These are phyloP conservation scores for Drosophila mojavensis DNA, from an alignment of 1,140 invertebrate genomes.

Conservation along the genomic window DNA sequence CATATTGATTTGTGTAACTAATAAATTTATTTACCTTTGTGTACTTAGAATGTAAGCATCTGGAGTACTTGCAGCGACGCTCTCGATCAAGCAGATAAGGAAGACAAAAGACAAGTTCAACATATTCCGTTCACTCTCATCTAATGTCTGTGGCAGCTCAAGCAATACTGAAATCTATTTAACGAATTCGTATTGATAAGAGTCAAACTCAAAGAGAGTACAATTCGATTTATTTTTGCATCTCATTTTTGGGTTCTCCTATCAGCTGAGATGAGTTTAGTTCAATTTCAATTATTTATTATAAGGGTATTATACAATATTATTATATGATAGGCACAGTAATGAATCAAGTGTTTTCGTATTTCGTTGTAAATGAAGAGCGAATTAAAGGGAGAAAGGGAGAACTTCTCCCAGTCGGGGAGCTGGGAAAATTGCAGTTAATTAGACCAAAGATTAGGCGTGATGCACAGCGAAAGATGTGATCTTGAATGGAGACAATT, in stretches of 20 bases:
- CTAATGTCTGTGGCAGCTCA: slow-evolving; percentile 12
- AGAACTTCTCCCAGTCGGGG: neutral
- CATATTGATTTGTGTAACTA: no score
- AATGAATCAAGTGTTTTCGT: no score
- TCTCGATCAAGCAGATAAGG: slow-evolving; percentile 12
- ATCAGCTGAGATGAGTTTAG: neutral
- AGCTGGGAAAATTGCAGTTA: slow-evolving; percentile 44
- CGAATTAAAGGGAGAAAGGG: slow-evolving; percentile 12
- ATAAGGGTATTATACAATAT: no score
- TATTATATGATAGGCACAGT: no score
- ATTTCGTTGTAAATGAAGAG: no score
- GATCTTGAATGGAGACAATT: slow-evolving; percentile 59
- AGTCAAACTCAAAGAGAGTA: neutral
- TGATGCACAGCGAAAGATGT: slow-evolving; percentile 44
- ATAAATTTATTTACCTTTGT: slow-evolving; percentile 9
- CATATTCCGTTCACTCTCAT: slow-evolving; percentile 7
- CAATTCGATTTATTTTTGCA: slow-evolving; percentile 1
- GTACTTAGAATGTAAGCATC: slow-evolving; percentile 24
- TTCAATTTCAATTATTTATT: no score
- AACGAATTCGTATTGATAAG: slow-evolving; percentile 18
- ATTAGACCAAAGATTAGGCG: slow-evolving; percentile 61
- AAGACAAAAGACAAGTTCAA: slow-evolving; percentile 1
- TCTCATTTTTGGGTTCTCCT: neutral
- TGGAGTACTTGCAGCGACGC: neutral
- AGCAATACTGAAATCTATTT: slow-evolving; percentile 21